Conservation (phyloP, 2,797 vertebrate species). For the Melanotaenia maccullochi region DNA sequence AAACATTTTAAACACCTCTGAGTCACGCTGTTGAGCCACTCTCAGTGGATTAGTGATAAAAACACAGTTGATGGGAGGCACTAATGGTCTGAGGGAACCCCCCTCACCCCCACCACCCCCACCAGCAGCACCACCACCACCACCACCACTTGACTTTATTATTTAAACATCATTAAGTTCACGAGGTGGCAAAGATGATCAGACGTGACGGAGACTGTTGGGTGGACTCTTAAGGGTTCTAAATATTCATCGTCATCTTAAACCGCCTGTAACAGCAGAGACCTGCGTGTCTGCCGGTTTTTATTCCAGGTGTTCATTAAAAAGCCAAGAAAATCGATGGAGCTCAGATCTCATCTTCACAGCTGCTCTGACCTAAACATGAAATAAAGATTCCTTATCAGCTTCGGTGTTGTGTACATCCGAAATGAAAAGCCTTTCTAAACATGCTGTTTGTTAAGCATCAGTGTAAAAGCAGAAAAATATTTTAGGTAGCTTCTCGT, state of each 20-base stretch:
- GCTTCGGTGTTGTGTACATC: too few species aligned
- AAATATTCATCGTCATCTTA: neutral
- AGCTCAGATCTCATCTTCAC: neutral
- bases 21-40: neutral
- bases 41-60: neutral
- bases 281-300: neutral
- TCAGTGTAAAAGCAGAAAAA: too few species aligned
- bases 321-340: slow-evolving; percentile 1
- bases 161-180: slow-evolving; percentile 7
- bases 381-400: too few species aligned
- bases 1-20: too few species aligned
- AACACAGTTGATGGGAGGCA: neutral
- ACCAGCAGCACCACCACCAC: too few species aligned
- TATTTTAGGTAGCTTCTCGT: too few species aligned
- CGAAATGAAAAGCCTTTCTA: too few species aligned
- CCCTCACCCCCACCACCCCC: too few species aligned
- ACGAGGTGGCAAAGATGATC: neutral
- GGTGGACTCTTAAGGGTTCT: neutral
- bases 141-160: neutral
- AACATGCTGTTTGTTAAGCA: too few species aligned
- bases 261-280: slow-evolving; percentile 1
- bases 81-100: neutral
- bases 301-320: neutral
- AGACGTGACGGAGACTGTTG: neutral
- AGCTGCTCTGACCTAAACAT: too few species aligned